Evolutionary conservation across 2,113 vertebrate genomes (phyloP).

Genomic region (Crotalus tigris): DNA sequence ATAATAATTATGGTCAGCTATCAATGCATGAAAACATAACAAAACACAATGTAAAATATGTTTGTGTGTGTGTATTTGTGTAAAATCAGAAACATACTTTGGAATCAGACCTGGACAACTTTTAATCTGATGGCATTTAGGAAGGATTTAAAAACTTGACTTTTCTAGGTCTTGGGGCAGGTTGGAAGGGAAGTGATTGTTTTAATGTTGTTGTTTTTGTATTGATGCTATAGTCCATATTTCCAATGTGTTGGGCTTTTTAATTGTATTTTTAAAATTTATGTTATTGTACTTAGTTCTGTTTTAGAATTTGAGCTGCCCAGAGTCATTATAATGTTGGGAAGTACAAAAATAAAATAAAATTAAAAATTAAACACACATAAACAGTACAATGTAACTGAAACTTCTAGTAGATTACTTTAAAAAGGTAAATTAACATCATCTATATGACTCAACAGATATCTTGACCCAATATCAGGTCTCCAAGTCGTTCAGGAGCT

Average conservation of each 20-base stretch:
- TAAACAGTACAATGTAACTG: background rate
- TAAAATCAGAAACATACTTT: background rate
- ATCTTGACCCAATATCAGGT: background rate
- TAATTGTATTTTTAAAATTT: background rate
- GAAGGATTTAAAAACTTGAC: background rate
- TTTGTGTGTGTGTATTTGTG: background rate
- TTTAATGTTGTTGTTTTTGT: background rate
- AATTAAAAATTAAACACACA: background rate
- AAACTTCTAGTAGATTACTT: background rate
- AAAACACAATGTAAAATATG: background rate
- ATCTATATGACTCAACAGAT: background rate
- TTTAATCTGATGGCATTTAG: background rate
- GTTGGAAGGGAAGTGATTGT: background rate
- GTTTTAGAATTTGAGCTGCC: background rate
- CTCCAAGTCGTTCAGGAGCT: no score
- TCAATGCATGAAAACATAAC: no score
- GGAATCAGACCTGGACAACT: background rate
- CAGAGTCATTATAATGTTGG: background rate
- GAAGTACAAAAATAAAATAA: background rate
- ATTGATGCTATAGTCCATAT: background rate
- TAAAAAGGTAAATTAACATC: background rate
- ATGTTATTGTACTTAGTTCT: background rate
- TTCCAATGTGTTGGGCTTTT: background rate
- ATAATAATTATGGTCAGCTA: no score
- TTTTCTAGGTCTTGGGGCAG: background rate